These are phyloP conservation scores for Anoncus sp. DNA, from an alignment of 2,888 invertebrate species.

Conservation along the genomic window DNA sequence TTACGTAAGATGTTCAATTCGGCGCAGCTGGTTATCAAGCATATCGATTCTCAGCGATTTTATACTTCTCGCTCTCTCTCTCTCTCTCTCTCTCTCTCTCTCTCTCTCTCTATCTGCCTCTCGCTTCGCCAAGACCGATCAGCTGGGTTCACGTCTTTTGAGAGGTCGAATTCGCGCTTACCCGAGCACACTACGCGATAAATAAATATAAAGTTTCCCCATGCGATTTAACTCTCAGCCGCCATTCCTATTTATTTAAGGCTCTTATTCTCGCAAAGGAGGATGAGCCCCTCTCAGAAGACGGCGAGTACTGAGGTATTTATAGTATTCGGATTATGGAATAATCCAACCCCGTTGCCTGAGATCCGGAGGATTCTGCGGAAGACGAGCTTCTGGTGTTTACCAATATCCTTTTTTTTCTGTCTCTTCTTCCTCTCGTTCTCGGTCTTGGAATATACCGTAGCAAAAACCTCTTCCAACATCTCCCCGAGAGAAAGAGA, in stretches of 20 bases:
- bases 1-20: slow-evolving; percentile 50
- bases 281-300: slow-evolving; percentile 68
- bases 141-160: slow-evolving; percentile 12
- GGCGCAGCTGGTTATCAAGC: slow-evolving; percentile 30
- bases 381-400: slow-evolving; percentile 74
- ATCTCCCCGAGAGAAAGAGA: slow-evolving; percentile 34
- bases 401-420: slow-evolving; percentile 77
- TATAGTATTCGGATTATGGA: slow-evolving; percentile 81
- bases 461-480: slow-evolving; percentile 58
- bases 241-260: slow-evolving; percentile 68
- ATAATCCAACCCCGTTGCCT: slow-evolving; percentile 76
- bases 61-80: slow-evolving; percentile 2
- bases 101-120: background rate
- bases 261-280: slow-evolving; percentile 67
- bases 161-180: slow-evolving; percentile 37
- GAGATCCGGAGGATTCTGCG: slow-evolving; percentile 68
- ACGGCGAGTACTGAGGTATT: slow-evolving; percentile 76
- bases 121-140: slow-evolving; percentile 26
- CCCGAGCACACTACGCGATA: slow-evolving; percentile 40
- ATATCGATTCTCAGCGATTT: slow-evolving; percentile 53
- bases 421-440: slow-evolving; percentile 62
- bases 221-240: slow-evolving; percentile 43
- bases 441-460: slow-evolving; percentile 26
- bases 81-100: slow-evolving; percentile 1
- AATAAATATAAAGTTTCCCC: slow-evolving; percentile 55